A percentile compares a stretch with the other conserved stretches of the same genome.
Evolutionary conservation across 1,140 invertebrate genomes (phyloP).

Genomic region (Ceratina japonica): DNA sequence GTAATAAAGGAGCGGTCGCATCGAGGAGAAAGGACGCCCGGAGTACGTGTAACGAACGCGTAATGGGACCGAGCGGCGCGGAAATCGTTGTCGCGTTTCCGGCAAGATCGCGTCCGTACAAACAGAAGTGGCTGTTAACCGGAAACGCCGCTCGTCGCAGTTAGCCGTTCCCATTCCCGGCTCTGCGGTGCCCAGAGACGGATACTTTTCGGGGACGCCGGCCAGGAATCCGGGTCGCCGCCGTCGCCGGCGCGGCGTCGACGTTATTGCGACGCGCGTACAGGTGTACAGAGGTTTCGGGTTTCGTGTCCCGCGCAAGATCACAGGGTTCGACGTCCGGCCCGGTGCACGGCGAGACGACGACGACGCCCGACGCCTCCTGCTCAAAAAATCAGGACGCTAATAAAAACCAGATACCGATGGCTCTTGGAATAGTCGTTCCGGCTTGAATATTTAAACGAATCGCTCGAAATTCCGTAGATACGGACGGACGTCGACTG

Average conservation of each 20-base stretch:
- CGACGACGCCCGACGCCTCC: too few species aligned
- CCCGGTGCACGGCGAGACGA: too few species aligned
- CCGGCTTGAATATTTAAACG: too few species aligned
- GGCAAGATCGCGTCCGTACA: slow-evolving; percentile 6
- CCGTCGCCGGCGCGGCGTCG: neutral
- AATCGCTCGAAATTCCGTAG: too few species aligned
- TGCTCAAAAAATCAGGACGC: too few species aligned
- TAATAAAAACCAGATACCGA: too few species aligned
- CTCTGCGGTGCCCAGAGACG: neutral
- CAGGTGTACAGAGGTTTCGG: too few species aligned
- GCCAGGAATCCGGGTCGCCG: neutral
- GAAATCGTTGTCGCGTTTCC: slow-evolving; percentile 36
- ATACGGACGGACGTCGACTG: neutral
- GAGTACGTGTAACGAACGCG: slow-evolving; percentile 43
- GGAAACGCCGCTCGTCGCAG: neutral
- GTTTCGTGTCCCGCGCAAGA: too few species aligned
- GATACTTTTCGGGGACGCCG: slow-evolving; percentile 14
- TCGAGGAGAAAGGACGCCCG: slow-evolving; percentile 20
- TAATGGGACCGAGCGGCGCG: slow-evolving; percentile 10
- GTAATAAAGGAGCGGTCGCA: slow-evolving; percentile 30
- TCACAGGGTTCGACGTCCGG: too few species aligned
- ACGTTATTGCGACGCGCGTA: neutral
- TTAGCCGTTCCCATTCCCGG: slow-evolving; percentile 6
- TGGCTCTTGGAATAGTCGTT: too few species aligned
- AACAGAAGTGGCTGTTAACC: slow-evolving; percentile 25